A percentile compares a stretch with the other conserved stretches of the same genome.
Conservation (phyloP, 1,140 invertebrate genomes). For the Meloidogyne exigua region DNA sequence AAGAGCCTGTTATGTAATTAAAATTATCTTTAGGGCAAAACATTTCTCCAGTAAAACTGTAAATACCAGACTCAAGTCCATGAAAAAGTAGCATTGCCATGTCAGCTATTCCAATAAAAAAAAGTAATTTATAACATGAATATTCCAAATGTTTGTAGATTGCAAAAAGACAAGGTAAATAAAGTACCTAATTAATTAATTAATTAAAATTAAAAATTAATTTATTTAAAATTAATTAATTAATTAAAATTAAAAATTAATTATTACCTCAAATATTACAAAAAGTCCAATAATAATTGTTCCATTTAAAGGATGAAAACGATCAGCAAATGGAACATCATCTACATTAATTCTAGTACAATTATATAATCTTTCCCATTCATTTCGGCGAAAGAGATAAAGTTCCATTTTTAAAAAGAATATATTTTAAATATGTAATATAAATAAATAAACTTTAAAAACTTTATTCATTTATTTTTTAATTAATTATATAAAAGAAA, state of each 20-base stretch:
- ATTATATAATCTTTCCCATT: conserved; percentile 13
- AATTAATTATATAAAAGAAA: no score
- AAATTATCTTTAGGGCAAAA: background rate
- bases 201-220: no score
- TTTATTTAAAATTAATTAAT: background rate
- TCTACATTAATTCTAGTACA: background rate
- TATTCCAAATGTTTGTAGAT: conserved; percentile 4
- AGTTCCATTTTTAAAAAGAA: background rate
- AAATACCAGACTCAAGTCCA: background rate
- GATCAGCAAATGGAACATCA: background rate
- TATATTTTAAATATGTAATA: background rate
- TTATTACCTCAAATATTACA: conserved; percentile 5
- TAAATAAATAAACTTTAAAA: no score
- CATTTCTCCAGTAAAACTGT: conserved; percentile 11
- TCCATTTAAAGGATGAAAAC: conserved; percentile 3
- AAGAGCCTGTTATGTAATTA: conserved; percentile 1
- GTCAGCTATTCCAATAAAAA: conserved; percentile 15
- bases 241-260: background rate
- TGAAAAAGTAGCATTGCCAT: conserved; percentile 12
- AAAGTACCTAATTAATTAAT: background rate
- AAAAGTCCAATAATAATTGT: conserved; percentile 14
- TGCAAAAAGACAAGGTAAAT: conserved; percentile 9
- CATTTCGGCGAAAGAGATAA: background rate
- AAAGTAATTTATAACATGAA: conserved; percentile 9
- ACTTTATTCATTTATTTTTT: no score